Evolutionary conservation across 64 coral and sea anemone genomes (phyloP).

Genomic region (Trachythela sp.): DNA sequence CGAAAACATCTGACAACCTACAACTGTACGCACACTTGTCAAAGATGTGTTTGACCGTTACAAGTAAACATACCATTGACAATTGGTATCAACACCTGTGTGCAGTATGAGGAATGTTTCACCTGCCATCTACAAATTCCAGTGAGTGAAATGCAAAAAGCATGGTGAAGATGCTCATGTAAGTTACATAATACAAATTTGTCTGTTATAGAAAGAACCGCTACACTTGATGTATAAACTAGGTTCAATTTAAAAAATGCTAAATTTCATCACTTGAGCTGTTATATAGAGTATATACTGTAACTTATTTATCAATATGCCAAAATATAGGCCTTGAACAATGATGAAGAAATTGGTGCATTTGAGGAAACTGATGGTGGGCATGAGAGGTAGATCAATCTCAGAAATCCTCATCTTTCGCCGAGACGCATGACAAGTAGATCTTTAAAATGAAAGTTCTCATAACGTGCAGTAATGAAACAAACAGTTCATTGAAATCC

Average conservation of each 20-base stretch:
- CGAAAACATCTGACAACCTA: background rate
- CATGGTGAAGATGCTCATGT: background rate
- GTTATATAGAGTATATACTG: background rate
- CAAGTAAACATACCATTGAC: constrained; percentile 37
- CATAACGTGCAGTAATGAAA: no score
- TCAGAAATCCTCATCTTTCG: no score
- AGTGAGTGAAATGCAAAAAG: background rate
- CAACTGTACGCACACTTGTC: constrained; percentile 25
- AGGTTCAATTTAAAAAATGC: no score
- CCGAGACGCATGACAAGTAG: no score
- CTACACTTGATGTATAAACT: no score
- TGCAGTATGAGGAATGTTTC: constrained; percentile 38
- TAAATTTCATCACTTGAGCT: no score
- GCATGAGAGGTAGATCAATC: background rate
- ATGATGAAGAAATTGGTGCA: background rate
- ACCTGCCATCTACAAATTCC: background rate
- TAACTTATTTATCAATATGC: background rate
- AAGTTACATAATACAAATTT: background rate
- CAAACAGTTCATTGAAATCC: no score
- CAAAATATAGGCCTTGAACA: background rate
- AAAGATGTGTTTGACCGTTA: constrained; percentile 50
- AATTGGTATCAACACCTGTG: background rate
- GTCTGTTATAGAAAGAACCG: background rate
- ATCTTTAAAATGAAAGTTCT: no score
- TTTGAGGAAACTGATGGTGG: background rate